Evolutionary conservation across 2,797 vertebrate species (phyloP), one percentile per base, ranked within the genome.

Genomic region (Menidia menidia): DNA sequence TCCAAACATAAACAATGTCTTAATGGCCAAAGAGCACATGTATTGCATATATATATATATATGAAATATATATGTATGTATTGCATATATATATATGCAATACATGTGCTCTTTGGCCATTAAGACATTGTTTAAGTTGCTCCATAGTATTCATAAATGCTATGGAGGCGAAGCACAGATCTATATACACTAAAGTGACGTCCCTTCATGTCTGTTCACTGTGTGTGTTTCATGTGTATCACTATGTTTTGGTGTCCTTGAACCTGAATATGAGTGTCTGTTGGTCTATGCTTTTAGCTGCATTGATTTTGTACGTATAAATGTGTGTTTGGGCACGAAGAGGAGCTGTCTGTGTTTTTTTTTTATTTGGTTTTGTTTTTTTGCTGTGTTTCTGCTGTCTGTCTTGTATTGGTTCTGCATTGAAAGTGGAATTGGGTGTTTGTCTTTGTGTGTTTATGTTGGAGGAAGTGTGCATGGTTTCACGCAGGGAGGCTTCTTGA

Each of bases 401-500:
- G 64, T 81, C 78, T 76, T 76, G 58, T 84, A 68, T 81, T 81
- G 80, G 73, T 82, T 82, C 81, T 81, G 72, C 78, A 62, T 79
- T 78, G 72, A 87, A 75, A 71, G 83, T 82, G 87, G 87, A 84
- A 84, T 84, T 41, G 44, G 59, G n/a, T n/a, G n/a, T n/a, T n/a
- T 62, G 75, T 86, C 57, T 84, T 52, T 61, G 15, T 73, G 33
- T 78, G 65, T 77, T n/a, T 77, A 73, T 71, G 60, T 75, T 10
- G 35, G 57, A 42, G 44, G 19, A 57, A 51, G 25, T 75, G 56
- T 64, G 71, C 63, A 44, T 53, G 70, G 69, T 80, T 62, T 79
- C 78, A 77, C 72, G 77, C 85, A 87, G 81, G 32, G 78, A 81
- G 83, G 75, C 77, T 86, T 85, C 84, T 83, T 82, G 77, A 80